These are phyloP conservation scores for Tragopan temminckii DNA, from an alignment of 2,797 vertebrate species.

Conservation along the genomic window DNA sequence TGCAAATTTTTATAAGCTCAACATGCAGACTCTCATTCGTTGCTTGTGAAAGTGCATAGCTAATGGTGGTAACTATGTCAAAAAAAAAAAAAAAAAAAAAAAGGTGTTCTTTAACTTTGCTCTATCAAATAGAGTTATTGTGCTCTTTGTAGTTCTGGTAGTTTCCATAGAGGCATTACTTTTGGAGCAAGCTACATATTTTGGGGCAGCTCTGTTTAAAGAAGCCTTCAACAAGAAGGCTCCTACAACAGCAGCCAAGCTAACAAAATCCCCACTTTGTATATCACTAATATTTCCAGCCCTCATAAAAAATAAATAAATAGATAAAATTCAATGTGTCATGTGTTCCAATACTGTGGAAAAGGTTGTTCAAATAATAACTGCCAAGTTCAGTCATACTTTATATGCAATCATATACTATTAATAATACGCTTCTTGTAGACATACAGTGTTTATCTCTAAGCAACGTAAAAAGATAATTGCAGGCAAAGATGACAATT, in stretches of 20 bases:
- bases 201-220: neutral
- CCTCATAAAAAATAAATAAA: neutral
- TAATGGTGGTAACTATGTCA: no score
- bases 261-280: neutral
- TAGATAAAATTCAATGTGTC: neutral
- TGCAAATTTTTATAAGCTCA: no score
- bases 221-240: neutral
- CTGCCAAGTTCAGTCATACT: slow-evolving; percentile 10
- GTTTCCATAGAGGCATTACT: neutral
- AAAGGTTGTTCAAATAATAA: slow-evolving; percentile 32
- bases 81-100: no score
- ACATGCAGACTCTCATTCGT: no score
- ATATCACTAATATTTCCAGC: slow-evolving; percentile 11
- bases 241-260: slow-evolving; percentile 1
- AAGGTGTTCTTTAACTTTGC: no score
- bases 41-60: no score
- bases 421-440: slow-evolving; percentile 6
- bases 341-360: neutral
- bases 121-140: no score
- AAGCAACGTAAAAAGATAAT: slow-evolving; percentile 50
- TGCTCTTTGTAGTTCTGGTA: no score
- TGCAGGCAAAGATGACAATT: slow-evolving; percentile 32
- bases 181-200: neutral
- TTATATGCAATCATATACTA: neutral
- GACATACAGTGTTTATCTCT: slow-evolving; percentile 1